phyloP scores from a whole-genome alignment of 1,140 invertebrate genomes.

The Solenopsis invicta region DNA sequence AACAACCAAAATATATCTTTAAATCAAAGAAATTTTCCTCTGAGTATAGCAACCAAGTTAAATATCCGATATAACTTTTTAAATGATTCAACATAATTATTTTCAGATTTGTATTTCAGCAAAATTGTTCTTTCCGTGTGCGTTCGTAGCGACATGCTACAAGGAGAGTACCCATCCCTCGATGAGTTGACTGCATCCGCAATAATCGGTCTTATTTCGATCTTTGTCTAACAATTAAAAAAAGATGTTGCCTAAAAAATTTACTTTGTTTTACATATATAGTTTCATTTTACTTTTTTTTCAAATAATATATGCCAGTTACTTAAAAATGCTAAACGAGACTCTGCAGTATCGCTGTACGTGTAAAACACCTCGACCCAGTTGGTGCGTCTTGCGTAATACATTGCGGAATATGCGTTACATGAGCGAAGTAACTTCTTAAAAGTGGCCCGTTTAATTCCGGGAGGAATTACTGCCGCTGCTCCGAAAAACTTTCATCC shows the following conservation, averaged over 20 bases:
- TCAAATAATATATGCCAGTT: not conserved
- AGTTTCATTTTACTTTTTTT: not conserved
- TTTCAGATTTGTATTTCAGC: too few relatives aligned
- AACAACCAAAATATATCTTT: too few relatives aligned
- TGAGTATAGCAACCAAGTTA: too few relatives aligned
- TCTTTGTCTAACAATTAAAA: not conserved
- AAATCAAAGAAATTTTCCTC: too few relatives aligned
- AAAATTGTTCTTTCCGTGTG: too few relatives aligned
- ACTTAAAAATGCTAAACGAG: conserved; percentile 10
- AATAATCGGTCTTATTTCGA: not conserved
- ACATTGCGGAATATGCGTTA: conserved; percentile 21
- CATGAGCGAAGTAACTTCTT: conserved; percentile 28
- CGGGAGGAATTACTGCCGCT: conserved; percentile 19
- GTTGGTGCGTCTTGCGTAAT: not conserved
- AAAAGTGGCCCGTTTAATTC: conserved; percentile 51
- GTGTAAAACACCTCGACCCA: not conserved
- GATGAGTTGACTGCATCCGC: too few relatives aligned
- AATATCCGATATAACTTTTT: too few relatives aligned
- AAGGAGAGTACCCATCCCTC: too few relatives aligned
- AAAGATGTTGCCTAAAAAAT: not conserved
- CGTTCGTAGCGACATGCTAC: too few relatives aligned
- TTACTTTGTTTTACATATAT: not conserved
- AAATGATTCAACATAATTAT: too few relatives aligned
- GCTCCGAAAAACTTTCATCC: conserved; percentile 52
- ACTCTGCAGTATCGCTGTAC: not conserved